phyloP scores from a whole-genome alignment of 1,140 invertebrate species.

The Ptiloglossa arizonensis region DNA sequence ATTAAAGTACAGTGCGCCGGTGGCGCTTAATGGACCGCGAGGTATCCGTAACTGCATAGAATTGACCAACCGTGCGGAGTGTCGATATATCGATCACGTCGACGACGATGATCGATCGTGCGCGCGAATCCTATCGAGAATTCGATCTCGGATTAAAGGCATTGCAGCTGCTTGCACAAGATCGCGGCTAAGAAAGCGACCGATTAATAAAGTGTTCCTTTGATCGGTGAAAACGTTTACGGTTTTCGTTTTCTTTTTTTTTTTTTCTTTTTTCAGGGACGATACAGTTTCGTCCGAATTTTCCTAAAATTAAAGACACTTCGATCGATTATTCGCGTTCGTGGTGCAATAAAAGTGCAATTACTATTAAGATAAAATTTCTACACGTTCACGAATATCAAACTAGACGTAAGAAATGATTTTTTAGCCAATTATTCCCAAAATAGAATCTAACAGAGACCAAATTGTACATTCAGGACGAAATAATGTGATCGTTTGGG shows the following conservation, averaged over 20 bases:
- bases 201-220: slow-evolving; percentile 46
- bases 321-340: too few species aligned
- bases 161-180: slow-evolving; percentile 51
- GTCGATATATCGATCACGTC: slow-evolving; percentile 60
- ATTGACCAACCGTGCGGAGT: slow-evolving; percentile 34
- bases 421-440: too few species aligned
- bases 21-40: slow-evolving; percentile 51
- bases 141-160: slow-evolving; percentile 66
- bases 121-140: slow-evolving; percentile 66
- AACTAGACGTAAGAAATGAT: too few species aligned
- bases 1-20: slow-evolving; percentile 32
- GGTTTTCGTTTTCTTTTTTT: not conserved
- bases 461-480: too few species aligned
- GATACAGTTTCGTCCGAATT: too few species aligned
- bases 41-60: slow-evolving; percentile 28
- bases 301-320: too few species aligned
- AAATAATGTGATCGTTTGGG: too few species aligned
- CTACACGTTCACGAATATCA: too few species aligned
- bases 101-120: slow-evolving; percentile 67
- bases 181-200: slow-evolving; percentile 32
- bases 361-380: too few species aligned
- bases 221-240: slow-evolving; percentile 50
- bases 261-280: not conserved
- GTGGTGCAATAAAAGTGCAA: too few species aligned
- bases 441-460: too few species aligned